Evolutionary conservation across 2,113 vertebrate genomes (phyloP).

Genomic region (Manacus vitellinus): DNA sequence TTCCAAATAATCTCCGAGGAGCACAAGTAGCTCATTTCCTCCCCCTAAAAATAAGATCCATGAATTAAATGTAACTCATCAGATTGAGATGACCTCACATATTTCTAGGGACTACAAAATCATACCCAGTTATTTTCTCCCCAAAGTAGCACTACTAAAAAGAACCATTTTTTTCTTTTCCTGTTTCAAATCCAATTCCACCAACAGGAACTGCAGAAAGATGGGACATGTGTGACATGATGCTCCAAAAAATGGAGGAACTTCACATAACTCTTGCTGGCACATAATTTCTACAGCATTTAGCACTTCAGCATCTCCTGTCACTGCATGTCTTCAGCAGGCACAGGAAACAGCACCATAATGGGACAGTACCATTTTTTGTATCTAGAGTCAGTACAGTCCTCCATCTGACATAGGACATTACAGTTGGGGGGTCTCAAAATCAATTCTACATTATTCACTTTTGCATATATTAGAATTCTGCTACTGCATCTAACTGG

Average conservation of each 20-base stretch:
- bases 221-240: not conserved
- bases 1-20: constrained; percentile 25
- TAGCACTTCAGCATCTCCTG: not conserved
- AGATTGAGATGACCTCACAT: not conserved
- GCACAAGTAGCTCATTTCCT: constrained; percentile 11
- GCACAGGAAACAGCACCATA: not conserved
- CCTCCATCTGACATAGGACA: not conserved
- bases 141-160: not conserved
- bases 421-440: not conserved
- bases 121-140: not conserved
- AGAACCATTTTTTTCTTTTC: not conserved
- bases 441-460: not conserved
- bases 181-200: not conserved
- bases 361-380: not conserved
- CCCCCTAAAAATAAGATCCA: not conserved
- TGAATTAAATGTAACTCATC: not conserved
- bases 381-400: not conserved
- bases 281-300: not conserved
- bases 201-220: not conserved
- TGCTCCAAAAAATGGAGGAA: not conserved
- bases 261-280: not conserved
- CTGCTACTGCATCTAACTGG: not conserved
- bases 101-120: not conserved
- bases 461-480: not conserved
- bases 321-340: not conserved